Evolutionary conservation across 2,113 vertebrate genomes (phyloP).

Genomic region (Rhynchomys soricoides): DNA sequence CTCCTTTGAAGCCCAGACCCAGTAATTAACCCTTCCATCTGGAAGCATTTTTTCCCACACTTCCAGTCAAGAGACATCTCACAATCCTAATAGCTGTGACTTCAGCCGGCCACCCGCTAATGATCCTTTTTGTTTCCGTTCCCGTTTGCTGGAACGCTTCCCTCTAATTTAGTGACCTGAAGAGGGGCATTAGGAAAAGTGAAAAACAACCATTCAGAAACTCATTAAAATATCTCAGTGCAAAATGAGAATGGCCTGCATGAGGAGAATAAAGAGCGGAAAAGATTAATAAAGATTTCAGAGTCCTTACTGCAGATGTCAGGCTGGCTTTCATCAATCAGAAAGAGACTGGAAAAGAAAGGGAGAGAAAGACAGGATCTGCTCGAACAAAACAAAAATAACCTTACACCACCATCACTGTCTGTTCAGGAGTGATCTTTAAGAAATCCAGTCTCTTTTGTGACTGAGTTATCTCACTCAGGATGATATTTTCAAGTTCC

Average conservation of each 20-base stretch:
- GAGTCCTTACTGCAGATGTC: background rate
- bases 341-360: background rate
- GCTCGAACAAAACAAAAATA: background rate
- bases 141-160: slow-evolving; percentile 58
- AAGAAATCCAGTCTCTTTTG: slow-evolving; percentile 26
- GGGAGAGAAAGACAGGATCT: background rate
- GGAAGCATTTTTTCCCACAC: slow-evolving; percentile 55
- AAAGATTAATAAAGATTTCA: slow-evolving; percentile 67
- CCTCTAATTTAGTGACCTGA: slow-evolving; percentile 76
- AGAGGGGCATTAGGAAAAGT: slow-evolving; percentile 69
- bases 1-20: slow-evolving; percentile 63
- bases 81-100: slow-evolving; percentile 67
- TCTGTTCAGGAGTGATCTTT: slow-evolving; percentile 2
- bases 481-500: no score
- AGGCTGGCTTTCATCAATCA: slow-evolving; percentile 38
- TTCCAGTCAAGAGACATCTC: slow-evolving; percentile 55
- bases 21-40: slow-evolving; percentile 80
- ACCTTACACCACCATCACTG: background rate
- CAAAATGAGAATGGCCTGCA: background rate
- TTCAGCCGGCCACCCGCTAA: slow-evolving; percentile 62
- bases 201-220: slow-evolving; percentile 80
- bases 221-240: slow-evolving; percentile 79
- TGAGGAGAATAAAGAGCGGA: slow-evolving; percentile 36
- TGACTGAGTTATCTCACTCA: no score
- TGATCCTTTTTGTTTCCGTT: slow-evolving; percentile 52